Conservation (phyloP, 1,140 invertebrate genomes). For the Brachionus koreanus region DNA sequence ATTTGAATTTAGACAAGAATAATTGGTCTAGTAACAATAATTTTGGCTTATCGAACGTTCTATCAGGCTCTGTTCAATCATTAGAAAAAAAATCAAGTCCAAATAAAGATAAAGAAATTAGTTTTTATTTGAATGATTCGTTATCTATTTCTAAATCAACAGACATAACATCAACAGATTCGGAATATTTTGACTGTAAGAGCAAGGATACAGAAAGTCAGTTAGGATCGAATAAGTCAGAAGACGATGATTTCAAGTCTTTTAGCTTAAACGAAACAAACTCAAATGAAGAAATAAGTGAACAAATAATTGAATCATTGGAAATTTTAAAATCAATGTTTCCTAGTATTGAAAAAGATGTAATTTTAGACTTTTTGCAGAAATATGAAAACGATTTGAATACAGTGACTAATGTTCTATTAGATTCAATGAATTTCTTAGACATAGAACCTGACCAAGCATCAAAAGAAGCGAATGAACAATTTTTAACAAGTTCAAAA, state of each 20-base stretch:
- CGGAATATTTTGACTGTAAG: constrained; percentile 30
- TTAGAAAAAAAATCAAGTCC: not conserved
- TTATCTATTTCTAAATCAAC: constrained; percentile 7
- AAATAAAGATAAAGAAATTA: not conserved
- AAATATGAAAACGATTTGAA: constrained; percentile 37
- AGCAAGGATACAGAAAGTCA: not conserved
- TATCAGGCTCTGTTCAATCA: not conserved
- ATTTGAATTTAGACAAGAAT: not conserved
- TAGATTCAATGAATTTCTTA: constrained; percentile 26
- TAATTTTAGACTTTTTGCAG: constrained; percentile 29
- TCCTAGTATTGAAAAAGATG: constrained; percentile 16
- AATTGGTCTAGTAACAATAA: constrained; percentile 8
- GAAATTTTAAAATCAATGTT: constrained; percentile 9
- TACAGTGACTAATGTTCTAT: constrained; percentile 24
- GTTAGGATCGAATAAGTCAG: not conserved
- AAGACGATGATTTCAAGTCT: constrained; percentile 15
- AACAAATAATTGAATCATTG: not conserved
- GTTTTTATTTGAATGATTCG: not conserved
- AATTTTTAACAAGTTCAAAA: not conserved
- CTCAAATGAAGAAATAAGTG: not conserved
- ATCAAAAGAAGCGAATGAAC: not conserved
- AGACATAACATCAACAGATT: constrained; percentile 20
- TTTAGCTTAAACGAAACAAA: not conserved
- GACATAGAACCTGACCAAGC: not conserved
- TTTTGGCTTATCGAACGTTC: not conserved